Evolutionary conservation across 2,113 vertebrate genomes (phyloP).

Genomic region (Daphoenositta chrysoptera): DNA sequence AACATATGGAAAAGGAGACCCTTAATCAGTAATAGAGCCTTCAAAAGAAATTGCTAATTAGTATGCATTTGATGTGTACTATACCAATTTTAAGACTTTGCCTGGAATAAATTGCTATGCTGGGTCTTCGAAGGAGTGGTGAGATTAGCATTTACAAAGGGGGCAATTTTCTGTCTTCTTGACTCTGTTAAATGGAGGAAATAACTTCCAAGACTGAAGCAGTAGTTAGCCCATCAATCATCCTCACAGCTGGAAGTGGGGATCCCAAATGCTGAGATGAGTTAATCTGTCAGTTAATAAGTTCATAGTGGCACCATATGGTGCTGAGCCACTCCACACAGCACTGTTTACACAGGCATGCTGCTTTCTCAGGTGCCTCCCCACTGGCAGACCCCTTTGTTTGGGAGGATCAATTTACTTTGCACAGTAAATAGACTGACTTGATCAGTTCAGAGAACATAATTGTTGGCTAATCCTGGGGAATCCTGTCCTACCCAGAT

Average conservation of each 20-base stretch:
- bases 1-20: conserved; percentile 76
- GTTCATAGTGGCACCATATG: conserved; percentile 96
- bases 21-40: conserved; percentile 70
- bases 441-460: conserved; percentile 89
- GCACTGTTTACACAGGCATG: conserved; percentile 90
- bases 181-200: conserved; percentile 85
- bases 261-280: conserved; percentile 81
- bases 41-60: conserved; percentile 80
- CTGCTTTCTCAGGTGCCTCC: conserved; percentile 93
- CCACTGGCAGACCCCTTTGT: conserved; percentile 84
- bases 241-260: conserved; percentile 85
- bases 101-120: conserved; percentile 76
- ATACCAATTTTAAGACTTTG: conserved; percentile 79
- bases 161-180: conserved; percentile 81
- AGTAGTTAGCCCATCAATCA: conserved; percentile 90
- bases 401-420: conserved; percentile 90
- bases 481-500: conserved; percentile 90
- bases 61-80: conserved; percentile 75
- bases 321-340: conserved; percentile 82
- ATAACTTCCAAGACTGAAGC: conserved; percentile 85
- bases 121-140: conserved; percentile 73
- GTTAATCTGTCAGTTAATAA: conserved; percentile 95
- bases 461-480: conserved; percentile 90
- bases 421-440: conserved; percentile 90
- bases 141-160: conserved; percentile 80